Evolutionary conservation across 2,888 invertebrate genomes (phyloP), one percentile per base, ranked within the genome.

Genomic region (Eupeodes luniger): DNA sequence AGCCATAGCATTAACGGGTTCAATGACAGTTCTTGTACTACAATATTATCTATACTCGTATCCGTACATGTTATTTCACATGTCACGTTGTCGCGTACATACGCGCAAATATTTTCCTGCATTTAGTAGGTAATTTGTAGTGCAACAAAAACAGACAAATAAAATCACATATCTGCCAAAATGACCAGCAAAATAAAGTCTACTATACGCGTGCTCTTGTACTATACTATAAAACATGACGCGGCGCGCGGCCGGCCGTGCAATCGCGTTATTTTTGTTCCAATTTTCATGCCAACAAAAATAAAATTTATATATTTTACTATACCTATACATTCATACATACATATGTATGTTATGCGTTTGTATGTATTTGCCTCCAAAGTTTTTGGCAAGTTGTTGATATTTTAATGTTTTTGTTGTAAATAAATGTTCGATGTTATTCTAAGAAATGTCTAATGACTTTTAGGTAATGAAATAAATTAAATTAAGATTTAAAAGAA

Each of bases 261-360:
- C 72, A 59, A 14, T 75, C 53, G 53, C 19, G 61, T 64, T 51
- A 47, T 64, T 53, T 64, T 19, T 19, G 64, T 76, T 76, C 64
- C 76, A 76, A 76, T 76, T 64, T 76, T 76, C 40, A 27, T 76
- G 76, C 53, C 76, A 76, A 55, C 34, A 55, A 44, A 55, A 76
- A 76, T 55, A 55, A n/a, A 53, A 36, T 44, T 55, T 64, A 40
- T 64, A 40, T 40, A 75, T 59, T 7, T 69, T 51, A 40, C 69
- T 36, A 36, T 51, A 19, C 1, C 1, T 5, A 12, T 19, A 19
- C 4, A 44, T 44, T 44, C 12, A 11, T 12, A 27, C 12, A 11
- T 12, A 27, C 6, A 9, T 40, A 40, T 40, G 40, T 40, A 40
- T 40, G 4, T 36, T 51, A 0, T 5, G 6, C 12, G 9, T 4